Conservation (phyloP, 2,113 vertebrate species). For the Ammodytes dubius region DNA sequence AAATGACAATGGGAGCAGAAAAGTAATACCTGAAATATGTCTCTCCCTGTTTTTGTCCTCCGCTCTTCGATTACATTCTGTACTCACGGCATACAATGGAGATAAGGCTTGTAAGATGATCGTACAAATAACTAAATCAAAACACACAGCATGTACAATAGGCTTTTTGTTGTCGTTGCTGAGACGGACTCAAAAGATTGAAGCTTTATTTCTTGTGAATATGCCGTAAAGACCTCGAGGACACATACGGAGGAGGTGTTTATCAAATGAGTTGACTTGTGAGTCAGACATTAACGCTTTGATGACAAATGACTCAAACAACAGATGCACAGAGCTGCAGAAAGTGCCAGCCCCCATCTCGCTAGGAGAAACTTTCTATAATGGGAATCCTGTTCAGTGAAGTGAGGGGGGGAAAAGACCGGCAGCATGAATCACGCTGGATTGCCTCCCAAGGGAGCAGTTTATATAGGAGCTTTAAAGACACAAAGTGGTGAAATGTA, state of each 20-base stretch:
- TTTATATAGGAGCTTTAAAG: slow-evolving; percentile 32
- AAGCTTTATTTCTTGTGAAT: slow-evolving; percentile 25
- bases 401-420: slow-evolving; percentile 8
- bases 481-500: slow-evolving; percentile 52
- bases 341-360: slow-evolving; percentile 8
- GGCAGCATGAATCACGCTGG: slow-evolving; percentile 8
- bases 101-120: slow-evolving; percentile 6
- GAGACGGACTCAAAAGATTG: background rate
- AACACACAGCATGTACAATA: slow-evolving; percentile 16
- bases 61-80: slow-evolving; percentile 3
- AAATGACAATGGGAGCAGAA: background rate
- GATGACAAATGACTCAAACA: slow-evolving; percentile 66
- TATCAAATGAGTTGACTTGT: slow-evolving; percentile 46
- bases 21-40: slow-evolving; percentile 40
- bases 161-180: background rate
- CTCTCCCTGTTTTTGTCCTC: background rate
- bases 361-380: slow-evolving; percentile 34
- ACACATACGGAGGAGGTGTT: slow-evolving; percentile 34
- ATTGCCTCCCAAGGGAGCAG: slow-evolving; percentile 6
- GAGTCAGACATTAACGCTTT: slow-evolving; percentile 55
- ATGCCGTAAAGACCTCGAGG: slow-evolving; percentile 1
- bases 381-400: slow-evolving; percentile 40
- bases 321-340: slow-evolving; percentile 22
- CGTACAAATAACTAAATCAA: background rate
- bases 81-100: background rate